Base-by-base conservation (phyloP, 2,113 vertebrate species). In the Dolichotis patagonum region DNA sequence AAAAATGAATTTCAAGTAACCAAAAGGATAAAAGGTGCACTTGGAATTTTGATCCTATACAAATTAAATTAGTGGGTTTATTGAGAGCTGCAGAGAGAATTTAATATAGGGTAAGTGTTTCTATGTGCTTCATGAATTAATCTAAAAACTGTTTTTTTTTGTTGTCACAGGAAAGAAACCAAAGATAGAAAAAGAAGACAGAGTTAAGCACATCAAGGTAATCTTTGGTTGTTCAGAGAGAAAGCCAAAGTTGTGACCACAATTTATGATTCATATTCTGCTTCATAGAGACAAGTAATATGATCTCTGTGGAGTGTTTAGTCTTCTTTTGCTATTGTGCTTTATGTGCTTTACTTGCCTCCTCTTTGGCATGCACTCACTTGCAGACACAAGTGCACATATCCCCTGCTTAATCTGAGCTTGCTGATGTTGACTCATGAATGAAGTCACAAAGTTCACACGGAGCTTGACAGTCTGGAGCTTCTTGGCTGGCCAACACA, bases 121-220 rank as follows among this genome's bases (percentile, higher is more conserved):
- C 63, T 38, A 75, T 9, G 3, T 75, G 65, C 60, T 91, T 94
- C 32, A 3, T 52, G 69, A 58, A 69, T 77, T 98, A 97, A 91
- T 96, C 94, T 58, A 43, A 75, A 49, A 88, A 96, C 75, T 97
- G 46, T 69, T 52, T 75, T 93, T n/a, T 97, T 98, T 71, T 97
- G 65, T 98, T 96, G 14, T 97, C 97, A 90, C 97, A 99, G 99
- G 99, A 97, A 99, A 99, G 98, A 99, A 99, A 98, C 30, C 97
- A 13, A 99, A 99, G 96, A 97, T 98, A 0, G 99, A 99, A 87
- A 99, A 99, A 96, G 99, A 99, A 97, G 99, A 99, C 87, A 98
- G 97, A 97, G 95, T 98, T 63, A 99, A 99, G 97, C 98, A 98
- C 95, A 99, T 99, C 96, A 99, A 99, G 99, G 99, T 99, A 98